Evolutionary conservation across 2,113 vertebrate genomes (phyloP), one percentile per base, ranked within the genome.

Genomic region (Haemorhous mexicanus): DNA sequence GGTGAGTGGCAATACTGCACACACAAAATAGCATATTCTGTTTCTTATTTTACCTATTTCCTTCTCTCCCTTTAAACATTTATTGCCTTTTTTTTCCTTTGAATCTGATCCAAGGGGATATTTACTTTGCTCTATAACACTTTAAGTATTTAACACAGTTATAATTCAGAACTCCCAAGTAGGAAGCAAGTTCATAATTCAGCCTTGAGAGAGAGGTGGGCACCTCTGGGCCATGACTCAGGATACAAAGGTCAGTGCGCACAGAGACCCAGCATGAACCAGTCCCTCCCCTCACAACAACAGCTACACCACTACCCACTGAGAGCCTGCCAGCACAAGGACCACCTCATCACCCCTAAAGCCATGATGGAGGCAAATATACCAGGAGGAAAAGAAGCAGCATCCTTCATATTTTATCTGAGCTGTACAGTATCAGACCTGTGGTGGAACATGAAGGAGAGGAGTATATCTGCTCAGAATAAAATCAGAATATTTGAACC

Each of bases 81-180:
- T 86, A 41, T 72, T 87, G 37, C 70, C 23, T 35, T 77, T 69
- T 83, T 50, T 46, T 27, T 1, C 3, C 32, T 90, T 84, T 93
- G 72, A 85, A 80, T 63, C n/a, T 55, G 46, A 72, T 77, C 79
- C 75, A 85, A 14, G 15, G 11, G 59, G 7, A 70, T 90, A 91
- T 87, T 90, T 76, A 69, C 39, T 93, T 80, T 55, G 53, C 37
- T 78, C 83, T 88, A 90, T 58, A 91, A 83, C 20, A 67, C 67
- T 88, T 87, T 47, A 88, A 97, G 59, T 62, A 84, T 74, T 92
- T 85, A 94, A 90, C 1, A 2, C 7, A 88, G 67, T 22, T 89
- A 19, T 74, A 90, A 94, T 73, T 95, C 76, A 81, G 86, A 92
- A 92, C 55, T 80, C 86, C 73, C 63, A 93, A 81, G 75, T 27